phyloP scores from a whole-genome alignment of 2,113 vertebrate species.

The Anas platyrhynchos region DNA sequence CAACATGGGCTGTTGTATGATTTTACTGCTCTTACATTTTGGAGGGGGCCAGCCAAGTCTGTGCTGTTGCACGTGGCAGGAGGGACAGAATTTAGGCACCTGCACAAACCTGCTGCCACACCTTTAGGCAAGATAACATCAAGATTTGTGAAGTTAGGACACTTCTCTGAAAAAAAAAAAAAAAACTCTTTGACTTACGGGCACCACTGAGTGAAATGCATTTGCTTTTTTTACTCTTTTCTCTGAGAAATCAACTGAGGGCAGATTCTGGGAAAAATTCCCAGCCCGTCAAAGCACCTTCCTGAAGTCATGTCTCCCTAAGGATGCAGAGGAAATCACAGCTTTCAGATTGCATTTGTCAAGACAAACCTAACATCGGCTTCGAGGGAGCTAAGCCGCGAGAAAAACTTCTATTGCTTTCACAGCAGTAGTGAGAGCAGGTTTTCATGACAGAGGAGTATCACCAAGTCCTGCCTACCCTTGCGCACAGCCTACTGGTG shows the following conservation, averaged over 20 bases:
- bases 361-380: neutral
- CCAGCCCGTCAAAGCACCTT: neutral
- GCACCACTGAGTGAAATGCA: neutral
- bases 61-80: neutral
- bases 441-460: neutral
- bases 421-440: neutral
- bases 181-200: neutral
- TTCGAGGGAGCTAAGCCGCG: neutral
- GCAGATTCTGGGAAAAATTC: slow-evolving; percentile 25
- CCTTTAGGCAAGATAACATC: neutral
- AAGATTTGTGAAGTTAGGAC: neutral
- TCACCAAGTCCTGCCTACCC: neutral
- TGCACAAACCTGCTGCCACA: neutral
- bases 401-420: neutral
- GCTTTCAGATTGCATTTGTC: neutral
- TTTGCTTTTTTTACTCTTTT: neutral
- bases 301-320: neutral
- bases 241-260: slow-evolving; percentile 7
- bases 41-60: neutral
- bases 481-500: neutral
- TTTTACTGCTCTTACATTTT: neutral
- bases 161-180: neutral
- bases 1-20: neutral
- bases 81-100: neutral
- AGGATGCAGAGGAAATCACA: neutral